phyloP scores from a whole-genome alignment of 2,113 vertebrate species.

The Phaetusa simplex region DNA sequence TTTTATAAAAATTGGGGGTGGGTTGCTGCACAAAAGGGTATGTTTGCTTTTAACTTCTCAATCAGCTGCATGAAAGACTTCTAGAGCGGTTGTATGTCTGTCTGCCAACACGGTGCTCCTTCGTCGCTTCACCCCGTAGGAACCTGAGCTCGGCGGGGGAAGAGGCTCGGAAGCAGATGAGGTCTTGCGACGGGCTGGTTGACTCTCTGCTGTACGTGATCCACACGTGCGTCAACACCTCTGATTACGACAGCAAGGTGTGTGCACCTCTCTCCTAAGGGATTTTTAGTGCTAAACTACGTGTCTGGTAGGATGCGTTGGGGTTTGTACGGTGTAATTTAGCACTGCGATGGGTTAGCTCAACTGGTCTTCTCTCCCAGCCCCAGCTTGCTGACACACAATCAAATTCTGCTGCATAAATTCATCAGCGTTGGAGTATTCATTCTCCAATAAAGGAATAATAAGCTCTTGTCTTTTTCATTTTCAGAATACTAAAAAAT shows the following conservation, averaged over 20 bases:
- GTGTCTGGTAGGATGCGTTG: background rate
- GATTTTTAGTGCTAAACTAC: background rate
- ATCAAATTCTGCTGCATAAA: background rate
- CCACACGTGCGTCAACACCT: slow-evolving; percentile 96
- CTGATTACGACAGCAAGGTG: slow-evolving; percentile 99
- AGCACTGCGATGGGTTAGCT: background rate
- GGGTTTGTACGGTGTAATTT: background rate
- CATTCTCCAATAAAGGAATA: background rate
- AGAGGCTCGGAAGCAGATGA: slow-evolving; percentile 95
- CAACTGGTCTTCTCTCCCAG: accelerated
- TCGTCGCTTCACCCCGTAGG: slow-evolving; percentile 64
- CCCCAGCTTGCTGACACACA: background rate
- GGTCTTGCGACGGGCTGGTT: slow-evolving; percentile 92
- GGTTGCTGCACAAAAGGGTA: background rate
- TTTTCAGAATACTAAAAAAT: background rate
- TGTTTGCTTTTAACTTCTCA: background rate
- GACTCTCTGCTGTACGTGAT: slow-evolving; percentile 96
- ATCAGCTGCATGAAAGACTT: background rate
- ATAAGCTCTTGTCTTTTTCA: background rate
- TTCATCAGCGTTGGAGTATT: background rate
- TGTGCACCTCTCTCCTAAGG: background rate
- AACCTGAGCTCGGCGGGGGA: slow-evolving; percentile 97
- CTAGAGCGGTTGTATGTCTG: background rate
- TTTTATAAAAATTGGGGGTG: background rate
- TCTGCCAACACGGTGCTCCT: background rate